phyloP scores from a whole-genome alignment of 2,113 vertebrate genomes.

The Illadopsis cleaveri region DNA sequence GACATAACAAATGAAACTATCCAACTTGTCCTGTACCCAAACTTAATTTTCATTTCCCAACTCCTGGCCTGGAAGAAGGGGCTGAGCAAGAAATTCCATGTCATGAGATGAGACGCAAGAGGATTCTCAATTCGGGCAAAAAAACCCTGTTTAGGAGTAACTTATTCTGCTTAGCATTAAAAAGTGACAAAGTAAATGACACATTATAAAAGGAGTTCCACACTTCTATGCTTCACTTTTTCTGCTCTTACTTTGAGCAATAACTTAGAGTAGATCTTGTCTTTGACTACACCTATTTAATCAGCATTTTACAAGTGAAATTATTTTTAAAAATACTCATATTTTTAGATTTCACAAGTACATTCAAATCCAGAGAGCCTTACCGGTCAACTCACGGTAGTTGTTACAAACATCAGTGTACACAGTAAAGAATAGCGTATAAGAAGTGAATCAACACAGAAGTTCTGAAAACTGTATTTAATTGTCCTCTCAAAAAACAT shows the following conservation, averaged over 20 bases:
- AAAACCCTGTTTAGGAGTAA: rapidly evolving
- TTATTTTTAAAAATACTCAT: background rate
- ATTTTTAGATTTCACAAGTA: background rate
- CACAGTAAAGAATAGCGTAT: background rate
- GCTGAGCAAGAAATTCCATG: background rate
- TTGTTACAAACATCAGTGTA: background rate
- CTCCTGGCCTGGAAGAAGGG: background rate
- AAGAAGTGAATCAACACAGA: background rate
- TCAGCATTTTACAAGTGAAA: background rate
- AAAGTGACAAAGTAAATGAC: background rate
- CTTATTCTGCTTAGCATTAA: background rate
- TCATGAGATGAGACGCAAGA: background rate
- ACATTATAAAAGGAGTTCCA: background rate
- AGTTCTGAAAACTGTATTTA: background rate
- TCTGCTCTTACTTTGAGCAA: background rate
- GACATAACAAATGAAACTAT: background rate
- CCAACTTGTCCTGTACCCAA: background rate
- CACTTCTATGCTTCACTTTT: background rate
- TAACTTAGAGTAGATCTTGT: background rate
- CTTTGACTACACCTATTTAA: background rate
- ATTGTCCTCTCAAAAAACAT: background rate
- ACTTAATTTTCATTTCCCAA: background rate
- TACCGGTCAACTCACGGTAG: background rate
- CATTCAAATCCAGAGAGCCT: background rate
- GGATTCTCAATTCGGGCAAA: background rate